Conservation (phyloP, 2,888 invertebrate species). For the Mystacides longicornis region DNA sequence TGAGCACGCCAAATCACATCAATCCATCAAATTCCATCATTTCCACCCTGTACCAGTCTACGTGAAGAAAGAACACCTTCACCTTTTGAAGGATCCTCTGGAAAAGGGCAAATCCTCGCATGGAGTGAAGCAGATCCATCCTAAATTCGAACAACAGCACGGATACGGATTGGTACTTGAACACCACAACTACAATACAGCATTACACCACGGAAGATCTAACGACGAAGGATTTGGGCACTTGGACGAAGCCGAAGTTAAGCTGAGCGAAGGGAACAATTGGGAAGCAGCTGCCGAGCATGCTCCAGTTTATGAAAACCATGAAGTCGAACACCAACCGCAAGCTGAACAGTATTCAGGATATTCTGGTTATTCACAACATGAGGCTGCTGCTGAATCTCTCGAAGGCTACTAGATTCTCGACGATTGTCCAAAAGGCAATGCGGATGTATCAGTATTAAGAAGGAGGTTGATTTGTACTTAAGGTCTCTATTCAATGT, state of each 20-base stretch:
- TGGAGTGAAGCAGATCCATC: constrained; percentile 53
- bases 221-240: constrained; percentile 21
- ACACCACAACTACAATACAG: constrained; percentile 45
- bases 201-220: constrained; percentile 20
- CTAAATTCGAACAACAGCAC: constrained; percentile 52
- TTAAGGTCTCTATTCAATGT: too few relatives aligned
- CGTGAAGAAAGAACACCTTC: constrained; percentile 59
- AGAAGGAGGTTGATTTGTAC: too few relatives aligned
- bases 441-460: too few relatives aligned
- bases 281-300: constrained; percentile 7
- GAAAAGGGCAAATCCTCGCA: constrained; percentile 56
- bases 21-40: constrained; percentile 62
- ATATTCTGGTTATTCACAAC: not conserved
- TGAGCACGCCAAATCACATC: constrained; percentile 61
- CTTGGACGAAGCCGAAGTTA: constrained; percentile 27
- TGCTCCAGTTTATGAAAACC: constrained; percentile 13
- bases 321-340: constrained; percentile 5
- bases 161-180: constrained; percentile 54
- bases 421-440: too few relatives aligned
- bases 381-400: constrained; percentile 1
- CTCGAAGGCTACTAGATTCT: too few relatives aligned
- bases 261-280: constrained; percentile 3
- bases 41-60: constrained; percentile 64
- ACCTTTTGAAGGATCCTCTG: constrained; percentile 56
- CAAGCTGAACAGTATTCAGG: not conserved